A percentile compares a stretch with the other conserved stretches of the same genome.
Evolutionary conservation across 1,140 invertebrate genomes (phyloP).

Genomic region (Ceratitis capitata): DNA sequence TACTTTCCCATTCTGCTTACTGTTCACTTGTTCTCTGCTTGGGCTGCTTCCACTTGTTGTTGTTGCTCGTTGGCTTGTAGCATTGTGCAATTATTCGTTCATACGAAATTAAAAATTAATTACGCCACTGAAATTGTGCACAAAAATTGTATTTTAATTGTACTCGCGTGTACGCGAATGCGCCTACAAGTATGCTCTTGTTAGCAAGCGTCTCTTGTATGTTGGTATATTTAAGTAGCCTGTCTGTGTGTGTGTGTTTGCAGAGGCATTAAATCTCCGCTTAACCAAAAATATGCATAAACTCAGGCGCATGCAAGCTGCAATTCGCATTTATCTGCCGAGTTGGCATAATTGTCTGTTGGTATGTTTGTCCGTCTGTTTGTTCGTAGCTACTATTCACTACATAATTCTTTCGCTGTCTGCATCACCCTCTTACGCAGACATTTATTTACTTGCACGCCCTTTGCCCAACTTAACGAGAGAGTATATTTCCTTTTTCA

Average conservation of each 20-base stretch:
- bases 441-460: background rate
- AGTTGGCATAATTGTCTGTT: background rate
- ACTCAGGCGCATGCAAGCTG: background rate
- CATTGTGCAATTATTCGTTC: slow-evolving; percentile 34
- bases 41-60: background rate
- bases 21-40: too few species aligned
- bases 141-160: slow-evolving; percentile 36
- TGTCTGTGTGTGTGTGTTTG: background rate
- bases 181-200: slow-evolving; percentile 22
- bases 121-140: slow-evolving; percentile 30
- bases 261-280: background rate
- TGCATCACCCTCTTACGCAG: background rate
- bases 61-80: background rate
- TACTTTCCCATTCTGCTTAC: too few species aligned
- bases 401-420: too few species aligned
- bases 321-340: background rate
- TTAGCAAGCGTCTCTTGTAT: background rate
- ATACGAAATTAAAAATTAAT: slow-evolving; percentile 34
- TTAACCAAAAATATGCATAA: slow-evolving; percentile 31
- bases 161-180: slow-evolving; percentile 11
- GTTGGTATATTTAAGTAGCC: background rate
- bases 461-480: background rate
- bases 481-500: background rate
- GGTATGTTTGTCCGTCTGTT: background rate
- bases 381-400: too few species aligned